Evolutionary conservation across 2,888 invertebrate genomes (phyloP), one percentile per base, ranked within the genome.

Genomic region (Limenitis arthemis): DNA sequence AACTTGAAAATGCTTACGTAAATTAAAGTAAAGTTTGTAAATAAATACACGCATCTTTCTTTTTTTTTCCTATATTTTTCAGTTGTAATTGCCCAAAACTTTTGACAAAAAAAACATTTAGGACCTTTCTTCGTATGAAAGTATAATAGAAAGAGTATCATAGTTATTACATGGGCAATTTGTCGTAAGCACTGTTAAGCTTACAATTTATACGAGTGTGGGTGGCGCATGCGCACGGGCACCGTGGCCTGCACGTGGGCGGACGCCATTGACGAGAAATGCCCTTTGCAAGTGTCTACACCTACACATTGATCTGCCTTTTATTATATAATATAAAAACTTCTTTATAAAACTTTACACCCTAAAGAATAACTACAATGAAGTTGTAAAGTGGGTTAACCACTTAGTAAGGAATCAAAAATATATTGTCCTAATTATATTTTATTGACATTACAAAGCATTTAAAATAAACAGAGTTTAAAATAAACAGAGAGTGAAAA

Each of bases 141-240:
- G 59, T 63, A 72, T 72, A 69, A 74, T 66, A 66, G 73, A 75
- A 71, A 66, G 68, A 66, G 64, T 71, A 69, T 69, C 69, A 66
- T 61, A 62, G 62, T 61, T 64, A 66, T 64, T 65, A 69, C 66
- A 72, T 60, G 63, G 69, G 73, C 71, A 77, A 83, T 82, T 82
- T 82, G 81, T 81, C 75, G 70, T 64, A 56, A 60, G 69, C 77
- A 78, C 83, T 76, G 82, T 82, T 83, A 83, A 67, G 67, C 66
- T 70, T 69, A 75, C 70, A 72, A 78, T 81, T 83, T 82, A 82
- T 71, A 69, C 65, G 63, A 62, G 65, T 58, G 85, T 83, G 66
- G 83, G 85, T 77, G 81, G 79, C 75, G 65, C 59, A 60, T 61
- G 67, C 69, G 68, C 76, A 68, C 69, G 70, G 70, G 70, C 66